Conservation (phyloP, 2,888 invertebrate genomes). For the Morinoia aosen region DNA sequence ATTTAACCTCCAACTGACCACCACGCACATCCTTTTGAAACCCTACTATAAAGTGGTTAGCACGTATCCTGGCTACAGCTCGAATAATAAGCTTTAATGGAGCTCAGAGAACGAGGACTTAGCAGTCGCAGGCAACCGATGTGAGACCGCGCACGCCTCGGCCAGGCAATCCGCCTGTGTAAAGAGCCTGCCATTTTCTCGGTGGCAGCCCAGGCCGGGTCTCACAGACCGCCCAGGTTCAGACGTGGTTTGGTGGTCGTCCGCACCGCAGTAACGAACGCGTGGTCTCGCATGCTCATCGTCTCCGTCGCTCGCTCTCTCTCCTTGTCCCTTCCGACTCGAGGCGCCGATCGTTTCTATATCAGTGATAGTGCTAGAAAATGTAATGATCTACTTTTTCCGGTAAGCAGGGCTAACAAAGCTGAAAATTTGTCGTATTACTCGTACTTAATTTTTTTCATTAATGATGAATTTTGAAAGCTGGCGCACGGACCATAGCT, state of each 20-base stretch:
- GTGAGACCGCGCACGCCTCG: background rate
- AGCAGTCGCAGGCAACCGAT: constrained; percentile 8
- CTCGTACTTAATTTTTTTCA: background rate
- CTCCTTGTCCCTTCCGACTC: background rate
- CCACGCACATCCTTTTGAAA: background rate
- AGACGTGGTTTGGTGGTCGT: constrained; percentile 31
- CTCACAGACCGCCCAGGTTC: constrained; percentile 28
- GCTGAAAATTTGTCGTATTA: background rate
- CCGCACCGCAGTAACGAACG: background rate
- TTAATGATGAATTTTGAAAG: background rate
- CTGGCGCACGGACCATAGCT: background rate
- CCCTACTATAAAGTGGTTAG: background rate
- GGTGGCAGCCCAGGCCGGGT: background rate
- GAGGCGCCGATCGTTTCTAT: background rate
- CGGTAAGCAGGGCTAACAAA: background rate
- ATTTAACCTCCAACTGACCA: background rate
- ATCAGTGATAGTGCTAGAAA: background rate
- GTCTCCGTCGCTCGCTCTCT: background rate
- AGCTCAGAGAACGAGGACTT: background rate
- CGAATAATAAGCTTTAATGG: background rate
- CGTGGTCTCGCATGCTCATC: background rate
- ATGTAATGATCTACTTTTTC: background rate
- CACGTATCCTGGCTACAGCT: background rate
- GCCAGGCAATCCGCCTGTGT: background rate
- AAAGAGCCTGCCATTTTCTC: constrained; percentile 45